A percentile compares a stretch with the other conserved stretches of the same genome.
These are phyloP conservation scores for Sminthurinus aureus DNA, from an alignment of 2,888 invertebrate genomes.

Conservation along the genomic window DNA sequence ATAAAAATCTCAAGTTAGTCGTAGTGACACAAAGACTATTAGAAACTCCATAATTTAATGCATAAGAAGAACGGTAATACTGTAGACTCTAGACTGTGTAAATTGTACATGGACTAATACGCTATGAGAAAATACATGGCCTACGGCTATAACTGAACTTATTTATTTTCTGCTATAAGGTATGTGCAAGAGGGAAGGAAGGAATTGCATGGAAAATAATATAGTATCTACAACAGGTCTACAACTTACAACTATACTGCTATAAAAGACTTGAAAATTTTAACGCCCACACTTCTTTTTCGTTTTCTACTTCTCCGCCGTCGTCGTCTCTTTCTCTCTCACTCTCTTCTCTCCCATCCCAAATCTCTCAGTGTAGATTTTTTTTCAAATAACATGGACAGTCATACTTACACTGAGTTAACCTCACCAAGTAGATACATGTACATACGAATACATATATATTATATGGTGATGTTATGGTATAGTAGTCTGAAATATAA, in stretches of 20 bases:
- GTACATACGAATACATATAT: too few relatives aligned
- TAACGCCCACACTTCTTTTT: slow-evolving; percentile 20
- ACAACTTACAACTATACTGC: neutral
- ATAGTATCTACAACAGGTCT: neutral
- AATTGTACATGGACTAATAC: too few relatives aligned
- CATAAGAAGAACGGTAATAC: too few relatives aligned
- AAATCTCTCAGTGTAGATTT: neutral
- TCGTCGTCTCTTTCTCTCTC: too few relatives aligned
- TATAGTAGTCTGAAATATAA: neutral
- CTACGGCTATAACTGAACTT: neutral
- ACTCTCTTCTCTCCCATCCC: neutral
- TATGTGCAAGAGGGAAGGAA: neutral
- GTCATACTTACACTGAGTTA: neutral
- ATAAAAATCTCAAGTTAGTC: too few relatives aligned
- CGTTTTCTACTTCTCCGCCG: neutral
- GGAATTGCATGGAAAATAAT: slow-evolving; percentile 6
- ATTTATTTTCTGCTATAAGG: neutral
- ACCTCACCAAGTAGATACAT: too few relatives aligned
- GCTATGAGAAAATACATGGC: neutral
- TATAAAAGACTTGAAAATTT: neutral
- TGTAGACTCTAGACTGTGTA: neutral
- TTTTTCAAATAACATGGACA: too few relatives aligned
- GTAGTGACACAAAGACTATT: too few relatives aligned
- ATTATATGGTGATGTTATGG: neutral
- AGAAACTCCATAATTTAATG: too few relatives aligned